Conservation (phyloP, 2,113 vertebrate species). For the Ceyx melanurus region DNA sequence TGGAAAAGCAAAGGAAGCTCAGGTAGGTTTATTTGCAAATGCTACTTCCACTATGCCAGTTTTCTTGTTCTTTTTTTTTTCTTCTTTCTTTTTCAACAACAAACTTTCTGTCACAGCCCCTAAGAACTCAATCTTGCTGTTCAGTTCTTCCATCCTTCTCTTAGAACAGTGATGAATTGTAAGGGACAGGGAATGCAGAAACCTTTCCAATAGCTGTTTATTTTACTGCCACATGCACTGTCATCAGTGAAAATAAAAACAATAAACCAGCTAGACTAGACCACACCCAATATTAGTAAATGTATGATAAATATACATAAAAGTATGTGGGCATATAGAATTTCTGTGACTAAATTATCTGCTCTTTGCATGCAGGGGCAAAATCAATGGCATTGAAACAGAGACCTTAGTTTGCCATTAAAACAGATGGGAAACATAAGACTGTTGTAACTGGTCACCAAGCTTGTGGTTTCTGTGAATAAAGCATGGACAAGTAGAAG, state of each 20-base stretch:
- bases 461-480: neutral
- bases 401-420: neutral
- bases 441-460: neutral
- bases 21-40: slow-evolving; percentile 15
- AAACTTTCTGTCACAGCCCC: neutral
- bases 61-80: neutral
- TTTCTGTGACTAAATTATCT: neutral
- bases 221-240: neutral
- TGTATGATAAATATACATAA: neutral
- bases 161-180: neutral
- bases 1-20: neutral
- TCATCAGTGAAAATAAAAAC: neutral
- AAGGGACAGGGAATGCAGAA: neutral
- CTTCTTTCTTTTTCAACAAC: neutral
- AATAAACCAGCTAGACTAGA: neutral
- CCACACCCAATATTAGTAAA: neutral
- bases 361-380: neutral
- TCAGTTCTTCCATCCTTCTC: neutral
- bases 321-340: neutral
- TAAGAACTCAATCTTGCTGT: neutral
- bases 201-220: neutral
- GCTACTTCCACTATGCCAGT: neutral
- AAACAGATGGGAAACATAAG: neutral
- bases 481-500: neutral
- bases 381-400: neutral